phyloP scores from a whole-genome alignment of 2,888 invertebrate species.

The Darwinula stevensoni region DNA sequence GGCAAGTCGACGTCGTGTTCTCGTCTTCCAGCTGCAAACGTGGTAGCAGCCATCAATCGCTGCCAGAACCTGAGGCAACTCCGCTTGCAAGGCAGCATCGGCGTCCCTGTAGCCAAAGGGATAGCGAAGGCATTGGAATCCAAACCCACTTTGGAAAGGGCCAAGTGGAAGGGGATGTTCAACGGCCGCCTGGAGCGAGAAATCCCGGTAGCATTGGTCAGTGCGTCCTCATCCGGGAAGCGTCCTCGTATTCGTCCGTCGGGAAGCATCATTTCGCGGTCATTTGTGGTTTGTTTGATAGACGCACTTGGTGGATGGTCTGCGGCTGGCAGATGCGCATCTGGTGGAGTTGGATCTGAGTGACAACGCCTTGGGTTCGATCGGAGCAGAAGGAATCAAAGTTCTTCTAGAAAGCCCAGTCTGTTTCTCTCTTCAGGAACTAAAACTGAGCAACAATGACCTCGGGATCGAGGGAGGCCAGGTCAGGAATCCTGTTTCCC shows the following conservation, averaged over 20 bases:
- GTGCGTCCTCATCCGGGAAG: too few relatives aligned
- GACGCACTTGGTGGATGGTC: conserved; percentile 41
- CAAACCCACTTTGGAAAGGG: conserved; percentile 41
- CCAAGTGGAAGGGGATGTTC: conserved; percentile 86
- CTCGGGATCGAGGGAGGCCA: conserved; percentile 65
- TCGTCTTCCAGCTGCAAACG: too few relatives aligned
- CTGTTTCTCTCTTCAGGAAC: conserved; percentile 48
- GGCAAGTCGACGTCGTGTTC: too few relatives aligned
- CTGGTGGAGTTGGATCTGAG: conserved; percentile 66
- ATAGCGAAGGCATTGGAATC: conserved; percentile 46
- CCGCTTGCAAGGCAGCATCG: conserved; percentile 66
- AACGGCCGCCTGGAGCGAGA: conserved; percentile 80
- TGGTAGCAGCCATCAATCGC: conserved; percentile 40
- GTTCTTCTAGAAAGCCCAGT: conserved; percentile 48
- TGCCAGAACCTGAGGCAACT: too few relatives aligned
- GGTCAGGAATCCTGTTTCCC: too few relatives aligned
- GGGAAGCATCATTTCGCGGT: conserved; percentile 12
- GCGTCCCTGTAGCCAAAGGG: conserved; percentile 55
- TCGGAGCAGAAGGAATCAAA: conserved; percentile 63
- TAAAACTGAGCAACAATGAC: conserved; percentile 79
- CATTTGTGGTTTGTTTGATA: too few relatives aligned
- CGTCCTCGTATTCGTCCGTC: too few relatives aligned
- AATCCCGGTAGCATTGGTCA: conserved; percentile 68
- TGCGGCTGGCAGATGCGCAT: conserved; percentile 44
- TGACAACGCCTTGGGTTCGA: conserved; percentile 89